These are phyloP conservation scores for Pelosia muscerda DNA, from an alignment of 2,888 invertebrate species.

Conservation along the genomic window DNA sequence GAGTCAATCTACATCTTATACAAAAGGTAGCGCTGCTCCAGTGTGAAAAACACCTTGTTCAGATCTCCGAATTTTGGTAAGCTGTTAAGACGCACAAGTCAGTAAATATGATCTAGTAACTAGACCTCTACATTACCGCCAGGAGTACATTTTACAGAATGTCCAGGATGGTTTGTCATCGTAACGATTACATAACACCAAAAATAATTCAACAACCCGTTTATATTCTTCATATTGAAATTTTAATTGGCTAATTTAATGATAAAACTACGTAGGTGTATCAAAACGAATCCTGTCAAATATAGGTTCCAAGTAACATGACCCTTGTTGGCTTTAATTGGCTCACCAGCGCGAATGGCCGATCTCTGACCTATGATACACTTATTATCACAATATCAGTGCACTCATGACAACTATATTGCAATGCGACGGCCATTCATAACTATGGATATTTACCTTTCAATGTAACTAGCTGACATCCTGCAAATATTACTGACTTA, in stretches of 20 bases:
- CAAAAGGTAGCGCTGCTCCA: not conserved
- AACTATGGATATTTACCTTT: constrained; percentile 19
- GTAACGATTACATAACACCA: not conserved
- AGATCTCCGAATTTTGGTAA: not conserved
- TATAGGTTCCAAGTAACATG: constrained; percentile 69
- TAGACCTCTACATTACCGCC: not conserved
- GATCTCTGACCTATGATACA: constrained; percentile 82
- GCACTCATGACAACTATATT: constrained; percentile 52
- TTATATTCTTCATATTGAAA: constrained; percentile 30
- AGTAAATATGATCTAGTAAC: not conserved
- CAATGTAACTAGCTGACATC: not conserved
- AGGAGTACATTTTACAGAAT: not conserved
- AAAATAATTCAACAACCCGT: not conserved
- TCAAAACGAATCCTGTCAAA: constrained; percentile 69
- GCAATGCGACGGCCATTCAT: constrained; percentile 42
- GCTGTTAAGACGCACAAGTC: not conserved
- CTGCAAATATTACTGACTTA: not conserved
- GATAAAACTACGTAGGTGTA: constrained; percentile 69
- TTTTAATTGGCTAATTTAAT: constrained; percentile 49
- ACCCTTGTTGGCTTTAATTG: constrained; percentile 80
- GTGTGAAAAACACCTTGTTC: not conserved
- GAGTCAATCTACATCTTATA: not conserved
- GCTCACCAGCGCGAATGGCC: constrained; percentile 77
- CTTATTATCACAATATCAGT: constrained; percentile 69
- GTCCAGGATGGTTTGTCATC: not conserved